Conservation (phyloP, 2,888 invertebrate genomes). For the Melipona beecheii region DNA sequence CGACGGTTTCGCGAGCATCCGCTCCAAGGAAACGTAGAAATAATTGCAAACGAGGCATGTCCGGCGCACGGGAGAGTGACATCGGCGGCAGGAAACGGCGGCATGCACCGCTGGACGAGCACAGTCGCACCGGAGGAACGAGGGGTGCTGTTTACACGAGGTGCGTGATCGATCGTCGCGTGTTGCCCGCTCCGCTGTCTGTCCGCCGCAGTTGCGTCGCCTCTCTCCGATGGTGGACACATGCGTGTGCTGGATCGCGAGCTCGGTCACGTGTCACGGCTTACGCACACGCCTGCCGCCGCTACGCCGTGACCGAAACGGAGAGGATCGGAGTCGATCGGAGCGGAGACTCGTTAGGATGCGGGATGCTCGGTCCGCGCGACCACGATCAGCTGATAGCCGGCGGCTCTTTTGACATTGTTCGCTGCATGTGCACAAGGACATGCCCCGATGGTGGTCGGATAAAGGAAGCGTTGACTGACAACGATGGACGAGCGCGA, state of each 20-base stretch:
- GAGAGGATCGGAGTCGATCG: slow-evolving; percentile 42
- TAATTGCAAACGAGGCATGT: slow-evolving; percentile 70
- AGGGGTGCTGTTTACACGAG: slow-evolving; percentile 68
- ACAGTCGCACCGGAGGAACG: slow-evolving; percentile 38
- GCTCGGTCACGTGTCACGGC: slow-evolving; percentile 66
- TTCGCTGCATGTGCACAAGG: background rate
- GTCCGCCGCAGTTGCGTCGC: slow-evolving; percentile 56
- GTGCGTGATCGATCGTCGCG: slow-evolving; percentile 77
- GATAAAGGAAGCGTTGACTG: background rate
- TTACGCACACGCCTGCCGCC: slow-evolving; percentile 62
- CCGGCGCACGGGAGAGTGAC: slow-evolving; percentile 63
- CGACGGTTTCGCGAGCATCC: slow-evolving; percentile 38
- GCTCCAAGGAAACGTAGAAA: slow-evolving; percentile 64
- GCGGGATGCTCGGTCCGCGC: slow-evolving; percentile 18
- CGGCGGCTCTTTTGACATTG: slow-evolving; percentile 21
- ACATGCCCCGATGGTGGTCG: background rate
- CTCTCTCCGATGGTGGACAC: slow-evolving; percentile 15
- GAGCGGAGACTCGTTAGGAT: slow-evolving; percentile 46
- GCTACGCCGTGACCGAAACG: slow-evolving; percentile 32
- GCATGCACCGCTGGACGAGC: slow-evolving; percentile 66
- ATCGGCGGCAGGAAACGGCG: slow-evolving; percentile 65
- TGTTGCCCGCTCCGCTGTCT: slow-evolving; percentile 60
- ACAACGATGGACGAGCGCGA: background rate
- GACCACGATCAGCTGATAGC: slow-evolving; percentile 61
- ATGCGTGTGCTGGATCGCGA: slow-evolving; percentile 42